Percentiles rank a stretch among this genome's conserved stretches.
These are phyloP conservation scores for Epiblema foenella DNA, from an alignment of 2,888 invertebrate genomes.

Conservation along the genomic window DNA sequence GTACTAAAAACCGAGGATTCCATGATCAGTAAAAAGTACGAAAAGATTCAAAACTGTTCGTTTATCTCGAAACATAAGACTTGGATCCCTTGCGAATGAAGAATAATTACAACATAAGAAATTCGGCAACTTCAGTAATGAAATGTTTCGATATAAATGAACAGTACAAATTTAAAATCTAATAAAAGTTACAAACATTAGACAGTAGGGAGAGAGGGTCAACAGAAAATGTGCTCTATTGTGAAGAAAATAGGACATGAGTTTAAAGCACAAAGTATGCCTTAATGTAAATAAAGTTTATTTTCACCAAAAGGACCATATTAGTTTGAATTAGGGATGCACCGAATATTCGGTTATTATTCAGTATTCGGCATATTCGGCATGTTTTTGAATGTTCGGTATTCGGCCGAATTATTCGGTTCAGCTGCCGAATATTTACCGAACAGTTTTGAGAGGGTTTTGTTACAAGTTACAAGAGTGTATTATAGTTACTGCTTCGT, in stretches of 20 bases:
- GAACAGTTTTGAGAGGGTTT: too few species aligned
- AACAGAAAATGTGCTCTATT: constrained; percentile 19
- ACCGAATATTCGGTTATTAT: too few species aligned
- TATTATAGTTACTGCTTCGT: too few species aligned
- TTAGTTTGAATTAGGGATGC: too few species aligned
- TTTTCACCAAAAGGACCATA: neutral
- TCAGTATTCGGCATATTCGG: too few species aligned
- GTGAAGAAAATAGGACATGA: constrained; percentile 3
- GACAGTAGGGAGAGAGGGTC: neutral
- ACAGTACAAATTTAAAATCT: neutral
- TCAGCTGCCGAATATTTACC: too few species aligned
- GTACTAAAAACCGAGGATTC: neutral
- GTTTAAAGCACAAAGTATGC: neutral
- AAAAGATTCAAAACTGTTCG: neutral
- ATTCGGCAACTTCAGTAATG: neutral
- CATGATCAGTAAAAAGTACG: constrained; percentile 2
- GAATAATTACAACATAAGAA: neutral
- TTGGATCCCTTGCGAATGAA: neutral
- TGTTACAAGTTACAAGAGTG: too few species aligned
- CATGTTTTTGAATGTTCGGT: too few species aligned
- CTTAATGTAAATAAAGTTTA: neutral
- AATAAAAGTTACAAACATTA: constrained; percentile 1
- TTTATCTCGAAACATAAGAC: neutral
- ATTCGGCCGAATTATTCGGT: too few species aligned
- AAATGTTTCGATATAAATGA: neutral